Evolutionary conservation across 2,888 invertebrate species (phyloP).

Genomic region (Volucella bombylans): DNA sequence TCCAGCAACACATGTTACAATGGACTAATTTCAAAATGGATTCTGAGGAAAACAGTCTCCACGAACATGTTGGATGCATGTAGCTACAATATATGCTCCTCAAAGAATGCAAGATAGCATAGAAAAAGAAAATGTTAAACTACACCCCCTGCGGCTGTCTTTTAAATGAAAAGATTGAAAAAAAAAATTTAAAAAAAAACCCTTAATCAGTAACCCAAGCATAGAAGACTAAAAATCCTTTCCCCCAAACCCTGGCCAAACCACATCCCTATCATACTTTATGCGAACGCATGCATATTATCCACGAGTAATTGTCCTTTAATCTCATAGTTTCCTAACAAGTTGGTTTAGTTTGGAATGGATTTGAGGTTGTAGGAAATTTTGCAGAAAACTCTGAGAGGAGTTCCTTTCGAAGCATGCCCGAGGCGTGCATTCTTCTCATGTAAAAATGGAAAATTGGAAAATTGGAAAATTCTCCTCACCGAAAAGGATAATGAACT

Average conservation of each 20-base stretch:
- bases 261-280: constrained; percentile 37
- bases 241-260: background rate
- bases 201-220: background rate
- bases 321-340: constrained; percentile 64
- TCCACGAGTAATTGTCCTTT: constrained; percentile 66
- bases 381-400: too few species aligned
- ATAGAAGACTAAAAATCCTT: constrained; percentile 12
- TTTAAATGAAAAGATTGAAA: constrained; percentile 56
- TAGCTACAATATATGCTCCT: constrained; percentile 8
- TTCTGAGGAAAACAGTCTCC: constrained; percentile 31
- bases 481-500: constrained; percentile 69
- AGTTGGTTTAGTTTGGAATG: constrained; percentile 4
- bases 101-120: constrained; percentile 20
- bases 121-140: constrained; percentile 63
- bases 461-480: background rate
- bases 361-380: too few species aligned
- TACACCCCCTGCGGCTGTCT: constrained; percentile 47
- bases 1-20: constrained; percentile 57
- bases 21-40: constrained; percentile 52
- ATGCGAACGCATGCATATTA: constrained; percentile 51
- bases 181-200: constrained; percentile 9
- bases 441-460: constrained; percentile 64
- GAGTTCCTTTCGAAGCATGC: constrained; percentile 30
- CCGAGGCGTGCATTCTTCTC: constrained; percentile 44
- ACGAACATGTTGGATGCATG: constrained; percentile 33